Evolutionary conservation across 2,888 invertebrate species (phyloP), one percentile per base, ranked within the genome.

Genomic region (Agrotis puta): DNA sequence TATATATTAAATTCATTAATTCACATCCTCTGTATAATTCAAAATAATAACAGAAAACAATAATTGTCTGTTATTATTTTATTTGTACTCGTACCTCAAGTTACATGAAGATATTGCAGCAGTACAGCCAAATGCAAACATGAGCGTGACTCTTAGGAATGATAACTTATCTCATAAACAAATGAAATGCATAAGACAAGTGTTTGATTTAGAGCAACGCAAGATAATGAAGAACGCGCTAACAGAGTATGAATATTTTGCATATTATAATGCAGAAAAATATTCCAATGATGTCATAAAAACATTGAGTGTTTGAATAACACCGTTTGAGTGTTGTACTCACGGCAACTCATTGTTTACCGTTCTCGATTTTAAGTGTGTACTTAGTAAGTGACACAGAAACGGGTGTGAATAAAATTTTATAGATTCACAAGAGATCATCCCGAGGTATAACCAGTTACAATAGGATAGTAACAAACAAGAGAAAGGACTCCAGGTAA

Each of bases 161-260:
- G 91, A 90, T 90, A 90, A 79, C 85, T 45, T 89, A 90, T 87
- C 88, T 81, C 64, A 83, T 54, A 88, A 85, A 85, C 85, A 88
- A 90, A 87, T 85, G 78, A 78, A 85, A 87, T 87, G 88, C 88
- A 87, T 74, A 84, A 79, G 79, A 85, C 82, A 79, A 81, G 66
- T 82, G 85, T 85, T 85, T 83, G 70, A 83, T 85, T 81, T 81
- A 73, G 74, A 83, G 73, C 79, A 71, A 68, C 77, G 43, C 54
- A 65, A 79, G 71, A 69, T 83, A 76, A 79, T 70, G 66, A 70
- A 66, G 61, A 64, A 51, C 73, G 76, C 64, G 74, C 45, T 18
- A n/a, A 53, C 66, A 0, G 43, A n/a, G 66, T 54, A 58, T 48
- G 70, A 74, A 67, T 18, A 62, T 56, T 54, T 62, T 65, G 71